Evolutionary conservation across 1,140 invertebrate genomes (phyloP).

Genomic region (Parapsyche elsis): DNA sequence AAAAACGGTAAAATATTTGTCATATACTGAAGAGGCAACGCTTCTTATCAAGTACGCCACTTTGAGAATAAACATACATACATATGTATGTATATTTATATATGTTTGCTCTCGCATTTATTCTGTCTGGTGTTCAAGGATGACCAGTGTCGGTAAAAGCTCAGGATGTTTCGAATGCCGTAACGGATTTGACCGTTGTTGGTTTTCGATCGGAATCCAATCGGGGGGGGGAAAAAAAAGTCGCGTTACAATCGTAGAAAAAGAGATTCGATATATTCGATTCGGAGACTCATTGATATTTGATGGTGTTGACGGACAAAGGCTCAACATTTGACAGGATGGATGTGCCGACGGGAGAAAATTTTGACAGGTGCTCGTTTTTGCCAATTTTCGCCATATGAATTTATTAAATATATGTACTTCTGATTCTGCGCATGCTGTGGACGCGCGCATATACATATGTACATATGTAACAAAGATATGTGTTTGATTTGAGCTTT

Average conservation of each 20-base stretch:
- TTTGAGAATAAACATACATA: no score
- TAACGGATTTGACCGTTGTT: conserved; percentile 2
- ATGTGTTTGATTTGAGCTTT: no score
- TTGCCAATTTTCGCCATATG: background rate
- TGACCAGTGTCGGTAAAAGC: conserved; percentile 23
- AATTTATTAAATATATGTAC: no score
- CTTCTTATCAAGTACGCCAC: no score
- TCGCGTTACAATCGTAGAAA: background rate
- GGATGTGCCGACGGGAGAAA: background rate
- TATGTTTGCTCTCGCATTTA: no score
- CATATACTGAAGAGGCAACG: no score
- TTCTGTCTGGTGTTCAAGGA: conserved; percentile 27
- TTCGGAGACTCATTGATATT: background rate
- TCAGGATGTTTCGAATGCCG: conserved; percentile 9
- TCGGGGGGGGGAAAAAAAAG: background rate
- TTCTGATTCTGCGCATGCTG: no score
- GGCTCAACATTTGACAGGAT: background rate
- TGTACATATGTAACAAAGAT: no score
- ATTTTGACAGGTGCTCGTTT: conserved; percentile 26
- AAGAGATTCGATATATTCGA: background rate
- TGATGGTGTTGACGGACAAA: background rate
- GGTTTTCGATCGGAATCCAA: background rate
- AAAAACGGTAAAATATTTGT: no score
- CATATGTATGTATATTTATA: no score
- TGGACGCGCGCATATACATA: no score